phyloP scores from a whole-genome alignment of 2,888 invertebrate species.

The Stratiomys singularior region DNA sequence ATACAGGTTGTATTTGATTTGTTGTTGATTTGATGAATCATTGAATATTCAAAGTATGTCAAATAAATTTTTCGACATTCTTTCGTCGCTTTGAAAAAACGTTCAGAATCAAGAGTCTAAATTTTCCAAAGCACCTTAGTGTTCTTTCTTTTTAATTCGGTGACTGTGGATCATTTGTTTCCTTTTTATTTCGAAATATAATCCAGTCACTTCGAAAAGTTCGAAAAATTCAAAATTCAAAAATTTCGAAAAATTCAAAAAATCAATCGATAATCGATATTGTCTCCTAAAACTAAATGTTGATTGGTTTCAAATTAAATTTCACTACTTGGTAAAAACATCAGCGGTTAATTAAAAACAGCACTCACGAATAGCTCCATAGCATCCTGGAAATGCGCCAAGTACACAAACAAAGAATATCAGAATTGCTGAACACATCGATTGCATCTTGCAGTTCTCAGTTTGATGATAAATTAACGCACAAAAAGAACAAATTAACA shows the following conservation, averaged over 20 bases:
- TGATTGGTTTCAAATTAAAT: too few relatives aligned
- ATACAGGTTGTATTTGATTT: too few relatives aligned
- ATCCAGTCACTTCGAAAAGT: background rate
- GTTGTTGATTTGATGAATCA: too few relatives aligned
- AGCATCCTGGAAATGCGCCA: slow-evolving; percentile 25
- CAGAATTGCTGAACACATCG: background rate
- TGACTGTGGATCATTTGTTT: background rate
- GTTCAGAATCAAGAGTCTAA: too few relatives aligned
- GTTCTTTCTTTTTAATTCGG: background rate
- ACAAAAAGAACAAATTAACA: too few relatives aligned
- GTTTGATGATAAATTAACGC: background rate
- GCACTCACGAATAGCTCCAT: slow-evolving; percentile 35
- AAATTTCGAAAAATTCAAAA: background rate
- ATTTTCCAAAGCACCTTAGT: too few relatives aligned
- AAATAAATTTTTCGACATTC: too few relatives aligned
- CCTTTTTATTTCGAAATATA: background rate
- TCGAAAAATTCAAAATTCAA: background rate
- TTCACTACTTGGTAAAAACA: too few relatives aligned
- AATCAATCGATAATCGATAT: too few relatives aligned
- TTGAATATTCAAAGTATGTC: too few relatives aligned
- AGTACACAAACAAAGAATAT: background rate
- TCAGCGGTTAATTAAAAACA: background rate
- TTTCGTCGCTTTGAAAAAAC: too few relatives aligned
- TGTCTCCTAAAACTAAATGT: too few relatives aligned
- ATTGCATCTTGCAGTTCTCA: background rate